Percentiles rank a stretch among this genome's conserved stretches.
phyloP scores from a whole-genome alignment of 2,113 vertebrate genomes.

The Meriones unguiculatus region DNA sequence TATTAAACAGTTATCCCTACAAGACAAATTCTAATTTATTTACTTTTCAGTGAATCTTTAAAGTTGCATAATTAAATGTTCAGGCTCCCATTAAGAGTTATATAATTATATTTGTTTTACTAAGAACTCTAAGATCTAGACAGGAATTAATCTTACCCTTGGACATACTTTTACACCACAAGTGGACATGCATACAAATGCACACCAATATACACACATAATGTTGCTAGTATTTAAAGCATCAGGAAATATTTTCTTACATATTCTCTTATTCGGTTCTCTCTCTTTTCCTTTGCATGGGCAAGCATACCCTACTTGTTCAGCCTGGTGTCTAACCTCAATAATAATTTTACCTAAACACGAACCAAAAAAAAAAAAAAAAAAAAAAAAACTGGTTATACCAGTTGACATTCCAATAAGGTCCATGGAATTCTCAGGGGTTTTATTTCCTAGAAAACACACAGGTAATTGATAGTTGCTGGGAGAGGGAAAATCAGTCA shows the following conservation, averaged over 20 bases:
- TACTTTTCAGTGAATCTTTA: slow-evolving; percentile 78
- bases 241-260: slow-evolving; percentile 86
- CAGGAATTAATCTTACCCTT: slow-evolving; percentile 56
- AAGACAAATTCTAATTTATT: slow-evolving; percentile 82
- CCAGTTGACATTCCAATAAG: not conserved
- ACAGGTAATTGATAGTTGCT: not conserved
- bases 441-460: not conserved
- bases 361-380: not conserved
- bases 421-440: not conserved
- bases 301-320: not conserved
- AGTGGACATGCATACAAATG: slow-evolving; percentile 63
- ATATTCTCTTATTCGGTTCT: slow-evolving; percentile 81
- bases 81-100: slow-evolving; percentile 83
- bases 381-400: not conserved
- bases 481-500: not conserved
- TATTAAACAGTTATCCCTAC: slow-evolving; percentile 81
- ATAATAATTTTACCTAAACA: not conserved
- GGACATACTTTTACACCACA: slow-evolving; percentile 68
- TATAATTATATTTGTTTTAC: slow-evolving; percentile 83
- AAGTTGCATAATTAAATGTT: slow-evolving; percentile 82
- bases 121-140: slow-evolving; percentile 75
- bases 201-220: slow-evolving; percentile 69
- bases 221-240: slow-evolving; percentile 75
- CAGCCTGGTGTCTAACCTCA: not conserved
- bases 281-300: slow-evolving; percentile 52